These are phyloP conservation scores for Mesocentrotus franciscanus DNA, from an alignment of 53 echinoderm and acorn worm species.

Conservation along the genomic window DNA sequence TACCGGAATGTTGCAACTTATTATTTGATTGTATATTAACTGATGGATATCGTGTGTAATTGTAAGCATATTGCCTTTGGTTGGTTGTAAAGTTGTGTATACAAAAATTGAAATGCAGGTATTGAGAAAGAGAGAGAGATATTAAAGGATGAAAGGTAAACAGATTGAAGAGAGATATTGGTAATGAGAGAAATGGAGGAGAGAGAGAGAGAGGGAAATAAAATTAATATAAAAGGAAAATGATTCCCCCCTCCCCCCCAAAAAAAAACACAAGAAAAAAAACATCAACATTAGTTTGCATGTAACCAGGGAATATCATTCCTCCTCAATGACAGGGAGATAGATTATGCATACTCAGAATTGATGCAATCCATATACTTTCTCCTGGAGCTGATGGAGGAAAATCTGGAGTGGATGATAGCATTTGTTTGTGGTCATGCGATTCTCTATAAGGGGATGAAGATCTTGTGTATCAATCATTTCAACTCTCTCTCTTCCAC, in stretches of 20 bases:
- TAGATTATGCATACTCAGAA: constrained; percentile 7
- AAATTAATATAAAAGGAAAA: not conserved
- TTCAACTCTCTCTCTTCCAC: not conserved
- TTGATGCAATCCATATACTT: constrained; percentile 7
- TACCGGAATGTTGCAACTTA: not conserved
- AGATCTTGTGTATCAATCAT: not conserved
- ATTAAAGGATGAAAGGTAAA: not conserved
- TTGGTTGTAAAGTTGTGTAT: not conserved
- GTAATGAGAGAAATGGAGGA: not conserved
- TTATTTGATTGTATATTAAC: not conserved
- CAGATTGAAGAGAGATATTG: not conserved
- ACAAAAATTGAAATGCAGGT: not conserved
- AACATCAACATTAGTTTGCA: not conserved
- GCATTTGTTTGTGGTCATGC: constrained; percentile 37
- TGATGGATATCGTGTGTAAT: not conserved
- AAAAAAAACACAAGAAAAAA: not conserved
- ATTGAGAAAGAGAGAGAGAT: not conserved
- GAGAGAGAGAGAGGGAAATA: not conserved
- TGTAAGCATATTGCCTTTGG: not conserved
- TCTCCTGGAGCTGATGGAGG: not conserved
- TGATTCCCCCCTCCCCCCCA: no score
- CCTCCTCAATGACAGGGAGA: not conserved
- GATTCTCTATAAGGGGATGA: not conserved
- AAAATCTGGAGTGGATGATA: constrained; percentile 31
- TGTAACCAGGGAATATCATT: not conserved